Evolutionary conservation across 2,888 invertebrate species (phyloP), one percentile per base, ranked within the genome.

Genomic region (Drosophila fulvimacula): DNA sequence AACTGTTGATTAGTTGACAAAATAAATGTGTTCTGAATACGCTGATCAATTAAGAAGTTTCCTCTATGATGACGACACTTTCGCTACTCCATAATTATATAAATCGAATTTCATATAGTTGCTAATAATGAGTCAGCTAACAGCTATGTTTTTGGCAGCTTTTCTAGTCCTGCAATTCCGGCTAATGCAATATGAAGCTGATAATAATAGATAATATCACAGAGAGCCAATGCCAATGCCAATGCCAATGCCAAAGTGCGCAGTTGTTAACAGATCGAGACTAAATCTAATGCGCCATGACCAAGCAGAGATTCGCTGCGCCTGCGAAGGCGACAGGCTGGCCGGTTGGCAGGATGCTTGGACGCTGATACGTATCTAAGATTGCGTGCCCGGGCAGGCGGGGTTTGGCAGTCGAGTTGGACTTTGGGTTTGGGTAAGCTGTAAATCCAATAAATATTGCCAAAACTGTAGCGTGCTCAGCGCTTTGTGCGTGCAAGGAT

Each of bases 401-500:
- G 57, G 7, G 0, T 19, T 19, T n/a, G 56, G 7, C n/a, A 42
- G 21, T 32, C 42, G 56, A 24, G 21, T 51, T 51, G 49, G 49
- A 34, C 13, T 51, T 34, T 15, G 49, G 34, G 34, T 10, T 38
- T 11, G 38, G 41, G 58, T 90, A 89, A 91, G 83, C 91, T 80
- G 79, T 69, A 90, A 91, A 90, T 90, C 91, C 89, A 90, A 90
- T 89, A 90, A 91, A 91, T 88, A 90, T 91, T 90, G 88, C 82
- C 90, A 84, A 68, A 90, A 79, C 88, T 88, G 85, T 79, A 79
- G 76, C 76, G 63, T 73, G 73, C 73, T 82, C 79, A 86, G 73
- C 78, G 80, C 73, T 63, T 84, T 85, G 85, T 85, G 75, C 57
- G 55, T 60, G 42, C 64, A 49, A 67, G 80, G 89, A 88, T 87